A percentile compares a stretch with the other conserved stretches of the same genome.
These are phyloP conservation scores for Tridacna crocea DNA, from an alignment of 2,888 invertebrate species.

Conservation along the genomic window DNA sequence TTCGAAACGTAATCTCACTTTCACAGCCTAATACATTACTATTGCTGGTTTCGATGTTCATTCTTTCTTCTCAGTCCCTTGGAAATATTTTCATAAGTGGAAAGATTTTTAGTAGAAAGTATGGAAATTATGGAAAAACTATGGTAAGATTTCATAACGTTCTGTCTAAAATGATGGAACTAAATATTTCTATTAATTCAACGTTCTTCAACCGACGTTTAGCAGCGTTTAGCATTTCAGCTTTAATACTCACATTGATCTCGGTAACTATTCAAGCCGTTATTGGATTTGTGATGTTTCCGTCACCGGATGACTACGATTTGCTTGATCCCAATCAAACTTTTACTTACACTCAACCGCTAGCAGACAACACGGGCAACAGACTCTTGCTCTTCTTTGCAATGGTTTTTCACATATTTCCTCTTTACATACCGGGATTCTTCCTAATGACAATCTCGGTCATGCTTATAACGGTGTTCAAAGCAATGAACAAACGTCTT, in stretches of 20 bases:
- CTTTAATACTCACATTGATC: not conserved
- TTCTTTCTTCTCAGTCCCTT: not conserved
- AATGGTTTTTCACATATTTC: not conserved
- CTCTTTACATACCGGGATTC: not conserved
- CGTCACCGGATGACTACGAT: not conserved
- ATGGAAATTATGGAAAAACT: slow-evolving; percentile 2
- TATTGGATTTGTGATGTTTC: not conserved
- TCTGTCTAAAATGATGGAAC: not conserved
- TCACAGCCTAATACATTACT: not conserved
- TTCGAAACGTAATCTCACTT: not conserved
- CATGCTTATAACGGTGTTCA: not conserved
- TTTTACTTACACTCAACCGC: not conserved
- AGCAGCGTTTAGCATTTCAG: not conserved
- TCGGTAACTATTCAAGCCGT: not conserved
- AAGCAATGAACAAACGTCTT: slow-evolving; percentile 14
- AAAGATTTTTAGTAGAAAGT: slow-evolving; percentile 8
- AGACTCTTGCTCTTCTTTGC: not conserved
- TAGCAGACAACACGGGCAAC: not conserved
- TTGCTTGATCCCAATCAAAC: not conserved
- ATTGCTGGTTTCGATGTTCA: not conserved
- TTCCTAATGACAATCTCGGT: slow-evolving; percentile 5
- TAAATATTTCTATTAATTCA: not conserved
- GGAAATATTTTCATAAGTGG: slow-evolving; percentile 8
- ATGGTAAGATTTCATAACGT: not conserved
- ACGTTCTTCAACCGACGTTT: not conserved